Evolutionary conservation across 2,797 vertebrate genomes (phyloP), one percentile per base, ranked within the genome.

Genomic region (Scolopax rusticola): DNA sequence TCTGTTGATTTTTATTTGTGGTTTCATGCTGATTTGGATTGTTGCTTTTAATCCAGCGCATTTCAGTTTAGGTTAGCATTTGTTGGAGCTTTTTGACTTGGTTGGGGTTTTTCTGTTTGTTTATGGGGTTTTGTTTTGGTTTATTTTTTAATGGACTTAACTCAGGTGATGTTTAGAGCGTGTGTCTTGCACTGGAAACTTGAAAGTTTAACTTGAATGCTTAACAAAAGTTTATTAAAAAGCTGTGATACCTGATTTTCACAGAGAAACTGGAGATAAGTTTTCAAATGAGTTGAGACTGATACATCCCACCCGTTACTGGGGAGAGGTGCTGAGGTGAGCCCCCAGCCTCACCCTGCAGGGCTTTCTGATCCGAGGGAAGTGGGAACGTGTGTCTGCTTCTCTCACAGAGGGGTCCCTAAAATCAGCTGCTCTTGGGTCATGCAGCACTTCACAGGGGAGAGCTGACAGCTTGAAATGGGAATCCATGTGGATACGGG

Each of bases 1-100:
- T 70, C 77, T 87, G 78, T 43, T 87, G 86, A 7, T 78, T 91
- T 96, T 95, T 95, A 92, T 88, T 96, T 95, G 96, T 85, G 89
- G 88, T 96, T 97, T 94, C 95, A 48, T 93, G 96, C 95, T 93
- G 92, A 88, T 95, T 94, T 78, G 84, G 81, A 59, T 87, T 70
- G 91, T 90, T 96, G 89, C 63, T 68, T 95, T 94, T 81, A 86
- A 92, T 95, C 85, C 76, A 69, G 87, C 56, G 23, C 76, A 40
- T 93, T 84, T 91, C 33, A 86, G 84, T 83, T 89, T 40, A 57
- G 57, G 25, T 74, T 91, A 36, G 85, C 30, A 19, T 84, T 94
- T 68, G 43, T 28, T 73, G 71, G 77, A 75, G 73, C 13, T 47
- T 91, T 81, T 82, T 30, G 33, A 69, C 43, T n/a, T 54, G 32